These are phyloP conservation scores for Empidonax alnorum DNA, from an alignment of 2,113 vertebrate genomes.

Conservation along the genomic window DNA sequence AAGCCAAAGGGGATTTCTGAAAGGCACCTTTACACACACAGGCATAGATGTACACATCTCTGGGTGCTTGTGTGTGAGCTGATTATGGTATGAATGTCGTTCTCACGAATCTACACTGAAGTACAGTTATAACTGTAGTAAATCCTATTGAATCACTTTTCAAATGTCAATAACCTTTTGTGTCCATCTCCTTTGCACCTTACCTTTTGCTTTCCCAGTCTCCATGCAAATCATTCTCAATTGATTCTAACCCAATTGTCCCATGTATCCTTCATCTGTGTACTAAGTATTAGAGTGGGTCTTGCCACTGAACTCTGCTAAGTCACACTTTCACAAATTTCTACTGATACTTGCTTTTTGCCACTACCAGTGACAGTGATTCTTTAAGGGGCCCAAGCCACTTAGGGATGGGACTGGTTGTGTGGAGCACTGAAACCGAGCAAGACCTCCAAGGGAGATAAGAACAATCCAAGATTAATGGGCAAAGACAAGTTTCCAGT, in stretches of 20 bases:
- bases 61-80: not conserved
- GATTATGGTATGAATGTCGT: not conserved
- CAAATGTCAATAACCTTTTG: not conserved
- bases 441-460: not conserved
- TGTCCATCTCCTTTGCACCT: not conserved
- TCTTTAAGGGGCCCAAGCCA: not conserved
- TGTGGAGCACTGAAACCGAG: not conserved
- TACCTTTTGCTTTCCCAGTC: not conserved
- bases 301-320: not conserved
- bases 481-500: not conserved
- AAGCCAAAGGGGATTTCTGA: not conserved
- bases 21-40: not conserved
- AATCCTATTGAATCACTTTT: not conserved
- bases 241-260: not conserved
- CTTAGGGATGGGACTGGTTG: fast-evolving
- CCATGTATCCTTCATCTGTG: not conserved
- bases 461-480: not conserved
- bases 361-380: not conserved
- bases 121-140: not conserved
- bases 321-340: not conserved
- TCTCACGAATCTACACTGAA: not conserved
- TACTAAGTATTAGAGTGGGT: not conserved
- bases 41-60: fast-evolving
- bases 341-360: not conserved
- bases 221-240: not conserved